A percentile compares a stretch with the other conserved stretches of the same genome.
Evolutionary conservation across 2,797 vertebrate species (phyloP).

Genomic region (Podargus strigoides): DNA sequence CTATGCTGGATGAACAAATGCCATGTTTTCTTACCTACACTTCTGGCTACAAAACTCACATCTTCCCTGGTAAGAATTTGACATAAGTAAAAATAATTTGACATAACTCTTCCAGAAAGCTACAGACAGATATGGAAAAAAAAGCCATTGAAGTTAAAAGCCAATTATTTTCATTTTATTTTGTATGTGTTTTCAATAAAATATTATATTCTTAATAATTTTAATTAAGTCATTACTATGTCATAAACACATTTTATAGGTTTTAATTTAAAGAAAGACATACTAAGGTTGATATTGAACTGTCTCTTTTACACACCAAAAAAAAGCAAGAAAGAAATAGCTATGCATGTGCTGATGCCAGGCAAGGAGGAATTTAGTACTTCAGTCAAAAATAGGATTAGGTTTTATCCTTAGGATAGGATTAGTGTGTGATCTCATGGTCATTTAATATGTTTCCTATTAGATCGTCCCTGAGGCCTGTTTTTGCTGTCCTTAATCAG

Average conservation of each 20-base stretch:
- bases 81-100: neutral
- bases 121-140: neutral
- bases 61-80: neutral
- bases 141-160: neutral
- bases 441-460: slow-evolving; percentile 16
- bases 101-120: neutral
- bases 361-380: neutral
- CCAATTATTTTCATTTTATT: neutral
- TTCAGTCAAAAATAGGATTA: slow-evolving; percentile 9
- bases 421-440: slow-evolving; percentile 16
- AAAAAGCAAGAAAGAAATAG: neutral
- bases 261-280: neutral
- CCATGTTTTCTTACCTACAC: neutral
- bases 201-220: neutral
- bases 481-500: neutral
- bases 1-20: neutral
- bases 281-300: neutral
- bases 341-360: neutral
- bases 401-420: slow-evolving; percentile 8
- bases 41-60: neutral
- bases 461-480: neutral
- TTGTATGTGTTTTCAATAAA: neutral
- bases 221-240: neutral
- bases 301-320: neutral
- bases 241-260: neutral